Evolutionary conservation across 2,888 invertebrate species (phyloP).

Genomic region (Chloroclysta siterata): DNA sequence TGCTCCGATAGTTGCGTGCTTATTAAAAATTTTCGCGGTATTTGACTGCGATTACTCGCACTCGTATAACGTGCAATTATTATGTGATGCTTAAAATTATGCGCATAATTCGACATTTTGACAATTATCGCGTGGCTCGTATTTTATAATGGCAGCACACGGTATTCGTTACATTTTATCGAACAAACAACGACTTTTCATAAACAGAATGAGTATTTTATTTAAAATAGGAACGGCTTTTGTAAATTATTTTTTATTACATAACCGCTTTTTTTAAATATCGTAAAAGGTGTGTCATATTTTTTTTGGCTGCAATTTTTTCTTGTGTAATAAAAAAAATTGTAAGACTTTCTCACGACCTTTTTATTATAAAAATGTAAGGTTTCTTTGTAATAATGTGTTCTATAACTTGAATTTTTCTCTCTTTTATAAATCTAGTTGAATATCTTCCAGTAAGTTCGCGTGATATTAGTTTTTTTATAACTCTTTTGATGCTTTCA

Average conservation of each 20-base stretch:
- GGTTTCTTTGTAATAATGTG: too few species aligned
- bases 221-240: not conserved
- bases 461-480: too few species aligned
- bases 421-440: too few species aligned
- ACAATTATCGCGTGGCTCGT: conserved; percentile 26
- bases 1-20: conserved; percentile 51
- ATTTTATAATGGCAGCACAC: conserved; percentile 18
- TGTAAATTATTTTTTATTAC: not conserved
- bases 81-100: conserved; percentile 38
- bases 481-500: too few species aligned
- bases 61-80: conserved; percentile 28
- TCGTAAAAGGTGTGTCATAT: not conserved
- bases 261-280: not conserved
- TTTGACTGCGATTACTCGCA: conserved; percentile 47
- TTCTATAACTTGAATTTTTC: too few species aligned
- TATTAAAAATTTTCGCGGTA: conserved; percentile 53
- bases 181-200: conserved; percentile 3
- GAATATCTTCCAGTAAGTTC: too few species aligned
- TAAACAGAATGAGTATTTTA: not conserved
- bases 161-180: conserved; percentile 5
- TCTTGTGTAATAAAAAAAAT: too few species aligned
- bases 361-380: too few species aligned
- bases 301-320: not conserved
- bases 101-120: conserved; percentile 36
- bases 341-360: too few species aligned